Percentiles rank a stretch among this genome's conserved stretches.
These are phyloP conservation scores for Thaumatotibia leucotreta DNA, from an alignment of 1,140 invertebrate genomes.

Conservation along the genomic window DNA sequence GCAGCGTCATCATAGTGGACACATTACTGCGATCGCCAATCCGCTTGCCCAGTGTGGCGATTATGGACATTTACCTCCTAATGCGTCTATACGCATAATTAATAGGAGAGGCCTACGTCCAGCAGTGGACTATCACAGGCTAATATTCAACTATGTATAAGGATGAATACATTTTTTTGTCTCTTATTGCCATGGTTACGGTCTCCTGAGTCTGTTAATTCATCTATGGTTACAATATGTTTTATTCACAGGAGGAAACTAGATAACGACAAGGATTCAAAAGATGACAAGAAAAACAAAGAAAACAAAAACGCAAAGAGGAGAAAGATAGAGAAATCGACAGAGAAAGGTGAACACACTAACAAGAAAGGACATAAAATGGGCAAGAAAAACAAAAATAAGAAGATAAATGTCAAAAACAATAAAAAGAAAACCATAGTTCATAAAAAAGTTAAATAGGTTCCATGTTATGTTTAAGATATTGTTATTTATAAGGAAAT, in stretches of 20 bases:
- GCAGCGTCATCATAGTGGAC: too few relatives aligned
- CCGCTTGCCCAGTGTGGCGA: too few relatives aligned
- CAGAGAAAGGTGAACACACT: constrained; percentile 33
- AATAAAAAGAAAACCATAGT: constrained; percentile 22
- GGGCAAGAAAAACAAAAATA: constrained; percentile 23
- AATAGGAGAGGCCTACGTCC: too few relatives aligned
- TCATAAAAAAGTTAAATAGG: constrained; percentile 15
- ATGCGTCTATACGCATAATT: too few relatives aligned
- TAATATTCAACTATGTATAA: too few relatives aligned
- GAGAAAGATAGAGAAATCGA: constrained; percentile 29
- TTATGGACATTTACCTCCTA: too few relatives aligned
- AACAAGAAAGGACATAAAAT: constrained; percentile 44
- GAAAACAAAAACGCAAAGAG: constrained; percentile 19
- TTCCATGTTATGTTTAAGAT: neutral
- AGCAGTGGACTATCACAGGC: too few relatives aligned
- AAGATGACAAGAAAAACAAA: neutral
- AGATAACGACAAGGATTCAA: constrained; percentile 30
- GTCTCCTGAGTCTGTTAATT: too few relatives aligned
- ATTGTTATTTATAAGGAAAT: neutral
- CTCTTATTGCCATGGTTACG: too few relatives aligned
- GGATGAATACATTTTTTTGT: neutral
- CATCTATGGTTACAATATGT: neutral
- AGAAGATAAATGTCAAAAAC: constrained; percentile 17
- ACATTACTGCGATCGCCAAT: too few relatives aligned
- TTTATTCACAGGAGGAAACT: constrained; percentile 49